Evolutionary conservation across 2,888 invertebrate species (phyloP).

Genomic region (Cylindroiulus punctatus): DNA sequence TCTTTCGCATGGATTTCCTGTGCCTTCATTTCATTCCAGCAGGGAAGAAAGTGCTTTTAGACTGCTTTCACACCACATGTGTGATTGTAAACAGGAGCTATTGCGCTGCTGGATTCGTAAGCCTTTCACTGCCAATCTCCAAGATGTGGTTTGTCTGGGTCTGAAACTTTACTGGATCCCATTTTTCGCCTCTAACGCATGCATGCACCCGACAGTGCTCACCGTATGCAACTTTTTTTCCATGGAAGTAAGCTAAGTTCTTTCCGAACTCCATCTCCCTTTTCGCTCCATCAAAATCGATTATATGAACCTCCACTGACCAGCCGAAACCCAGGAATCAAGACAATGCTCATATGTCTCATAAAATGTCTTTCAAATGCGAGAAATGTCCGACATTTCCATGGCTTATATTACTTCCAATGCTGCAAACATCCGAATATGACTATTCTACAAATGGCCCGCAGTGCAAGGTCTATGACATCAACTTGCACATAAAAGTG

Average conservation of each 20-base stretch:
- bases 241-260: constrained; percentile 18
- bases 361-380: constrained; percentile 18
- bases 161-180: neutral
- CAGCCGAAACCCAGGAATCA: constrained; percentile 10
- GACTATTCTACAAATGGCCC: neutral
- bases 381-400: constrained; percentile 10
- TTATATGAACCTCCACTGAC: constrained; percentile 5
- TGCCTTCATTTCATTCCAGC: neutral
- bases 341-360: constrained; percentile 18
- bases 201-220: neutral
- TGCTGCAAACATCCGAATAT: neutral
- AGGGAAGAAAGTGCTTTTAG: neutral
- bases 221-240: neutral
- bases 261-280: constrained; percentile 18
- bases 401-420: constrained; percentile 9
- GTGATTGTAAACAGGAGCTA: neutral
- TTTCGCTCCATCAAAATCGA: constrained; percentile 18
- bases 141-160: constrained; percentile 5
- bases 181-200: neutral
- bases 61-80: neutral
- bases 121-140: neutral
- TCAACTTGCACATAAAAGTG: neutral
- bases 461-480: constrained; percentile 7
- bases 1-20: neutral
- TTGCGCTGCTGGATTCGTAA: neutral